Conservation (phyloP, 35 echinoderm and acorn worm genomes). For the Nesometra sesokonis region DNA sequence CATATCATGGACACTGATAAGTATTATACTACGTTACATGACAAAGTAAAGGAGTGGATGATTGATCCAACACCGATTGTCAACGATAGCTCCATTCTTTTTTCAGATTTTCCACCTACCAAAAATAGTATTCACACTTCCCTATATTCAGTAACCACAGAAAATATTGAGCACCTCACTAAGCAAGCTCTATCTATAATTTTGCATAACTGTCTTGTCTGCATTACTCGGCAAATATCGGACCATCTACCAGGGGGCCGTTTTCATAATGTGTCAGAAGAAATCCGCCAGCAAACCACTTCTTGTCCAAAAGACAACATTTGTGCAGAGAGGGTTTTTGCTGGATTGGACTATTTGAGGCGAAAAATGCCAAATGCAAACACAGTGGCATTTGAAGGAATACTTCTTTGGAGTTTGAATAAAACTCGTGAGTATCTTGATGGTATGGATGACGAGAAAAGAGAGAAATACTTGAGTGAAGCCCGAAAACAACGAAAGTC, state of each 20-base stretch:
- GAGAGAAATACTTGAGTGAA: not conserved
- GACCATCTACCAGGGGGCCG: constrained; percentile 5
- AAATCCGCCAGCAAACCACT: constrained; percentile 17
- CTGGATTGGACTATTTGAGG: constrained; percentile 13
- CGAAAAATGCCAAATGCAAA: constrained; percentile 38
- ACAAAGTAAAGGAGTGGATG: too few species aligned
- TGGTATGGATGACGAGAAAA: constrained; percentile 1
- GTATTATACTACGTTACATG: too few species aligned
- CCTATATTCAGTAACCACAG: too few species aligned
- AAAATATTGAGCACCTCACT: too few species aligned
- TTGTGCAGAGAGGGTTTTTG: constrained; percentile 21
- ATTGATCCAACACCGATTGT: too few species aligned
- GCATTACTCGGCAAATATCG: too few species aligned
- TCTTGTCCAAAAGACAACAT: constrained; percentile 33
- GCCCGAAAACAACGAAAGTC: constrained; percentile 13
- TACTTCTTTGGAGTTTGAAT: constrained; percentile 38
- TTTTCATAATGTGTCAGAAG: constrained; percentile 12
- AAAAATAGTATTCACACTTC: too few species aligned
- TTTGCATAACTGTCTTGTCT: too few species aligned
- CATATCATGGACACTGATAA: too few species aligned
- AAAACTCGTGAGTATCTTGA: constrained; percentile 38
- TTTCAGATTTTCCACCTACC: too few species aligned
- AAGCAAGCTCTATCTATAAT: too few species aligned
- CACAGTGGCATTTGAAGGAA: constrained; percentile 40
- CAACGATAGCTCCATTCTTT: too few species aligned